phyloP scores from a whole-genome alignment of 2,888 invertebrate genomes.

The Macrostomum cliftonense region DNA sequence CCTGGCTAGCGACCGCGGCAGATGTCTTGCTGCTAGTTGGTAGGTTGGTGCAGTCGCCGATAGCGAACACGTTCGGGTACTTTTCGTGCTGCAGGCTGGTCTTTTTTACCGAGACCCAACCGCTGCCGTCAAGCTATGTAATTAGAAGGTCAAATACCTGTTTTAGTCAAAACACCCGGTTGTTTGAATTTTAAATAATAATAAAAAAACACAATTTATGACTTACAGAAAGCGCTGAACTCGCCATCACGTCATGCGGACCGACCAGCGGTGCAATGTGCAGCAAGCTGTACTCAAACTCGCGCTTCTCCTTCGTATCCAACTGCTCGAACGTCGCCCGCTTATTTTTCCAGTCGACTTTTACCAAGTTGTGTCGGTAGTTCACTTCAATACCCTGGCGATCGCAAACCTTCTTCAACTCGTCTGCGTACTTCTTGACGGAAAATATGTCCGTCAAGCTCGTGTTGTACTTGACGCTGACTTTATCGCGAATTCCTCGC shows the following conservation, averaged over 20 bases:
- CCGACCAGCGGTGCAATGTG: slow-evolving; percentile 78
- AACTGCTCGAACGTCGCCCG: slow-evolving; percentile 44
- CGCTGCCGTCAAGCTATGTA: slow-evolving; percentile 48
- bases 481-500: slow-evolving; percentile 51
- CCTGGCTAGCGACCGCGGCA: slow-evolving; percentile 57
- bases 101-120: slow-evolving; percentile 62
- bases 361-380: slow-evolving; percentile 51
- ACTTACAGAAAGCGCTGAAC: too few species aligned
- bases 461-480: slow-evolving; percentile 64
- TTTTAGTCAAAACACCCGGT: too few species aligned
- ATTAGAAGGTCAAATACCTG: too few species aligned
- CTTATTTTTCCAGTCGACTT: slow-evolving; percentile 50
- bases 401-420: slow-evolving; percentile 42
- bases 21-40: slow-evolving; percentile 94
- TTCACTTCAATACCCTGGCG: slow-evolving; percentile 58
- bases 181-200: too few species aligned
- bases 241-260: slow-evolving; percentile 43
- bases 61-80: slow-evolving; percentile 67
- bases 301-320: neutral
- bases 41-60: slow-evolving; percentile 75
- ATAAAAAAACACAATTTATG: too few species aligned
- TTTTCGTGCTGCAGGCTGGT: slow-evolving; percentile 58
- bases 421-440: slow-evolving; percentile 74
- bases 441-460: slow-evolving; percentile 72
- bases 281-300: slow-evolving; percentile 55